Evolutionary conservation across 2,113 vertebrate genomes (phyloP).

Genomic region (Calcarius ornatus): DNA sequence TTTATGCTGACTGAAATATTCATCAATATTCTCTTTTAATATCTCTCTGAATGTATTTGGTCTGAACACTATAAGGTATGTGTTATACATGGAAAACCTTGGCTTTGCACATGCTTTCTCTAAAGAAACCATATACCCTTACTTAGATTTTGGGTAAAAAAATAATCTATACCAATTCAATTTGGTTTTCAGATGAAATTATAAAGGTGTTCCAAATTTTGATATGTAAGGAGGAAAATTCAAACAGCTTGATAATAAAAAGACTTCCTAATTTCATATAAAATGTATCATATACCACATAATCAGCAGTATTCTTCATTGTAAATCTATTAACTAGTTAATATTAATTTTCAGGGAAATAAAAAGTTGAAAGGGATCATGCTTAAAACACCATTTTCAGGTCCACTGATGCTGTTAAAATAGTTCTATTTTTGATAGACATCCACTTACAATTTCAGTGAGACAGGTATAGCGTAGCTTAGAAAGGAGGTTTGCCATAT

Average conservation of each 20-base stretch:
- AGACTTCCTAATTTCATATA: neutral
- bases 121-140: conserved; percentile 62
- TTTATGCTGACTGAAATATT: conserved; percentile 46
- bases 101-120: conserved; percentile 15
- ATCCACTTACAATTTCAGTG: neutral
- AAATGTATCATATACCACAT: neutral
- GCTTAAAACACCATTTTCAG: neutral
- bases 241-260: neutral
- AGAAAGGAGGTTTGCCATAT: neutral
- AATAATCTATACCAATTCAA: conserved; percentile 64
- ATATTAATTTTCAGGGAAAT: neutral
- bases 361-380: neutral
- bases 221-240: neutral
- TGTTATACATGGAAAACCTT: neutral
- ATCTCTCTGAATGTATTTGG: neutral
- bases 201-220: conserved; percentile 51
- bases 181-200: conserved; percentile 72
- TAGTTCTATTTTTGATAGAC: neutral
- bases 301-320: neutral
- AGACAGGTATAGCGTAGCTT: neutral
- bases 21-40: conserved; percentile 42
- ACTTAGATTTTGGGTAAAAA: conserved; percentile 58
- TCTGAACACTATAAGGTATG: neutral
- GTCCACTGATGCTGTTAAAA: neutral
- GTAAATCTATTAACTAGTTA: neutral